A percentile compares a stretch with the other conserved stretches of the same genome.
These are phyloP conservation scores for Globodera ellingtonae DNA, from an alignment of 1,140 invertebrate genomes.

Conservation along the genomic window DNA sequence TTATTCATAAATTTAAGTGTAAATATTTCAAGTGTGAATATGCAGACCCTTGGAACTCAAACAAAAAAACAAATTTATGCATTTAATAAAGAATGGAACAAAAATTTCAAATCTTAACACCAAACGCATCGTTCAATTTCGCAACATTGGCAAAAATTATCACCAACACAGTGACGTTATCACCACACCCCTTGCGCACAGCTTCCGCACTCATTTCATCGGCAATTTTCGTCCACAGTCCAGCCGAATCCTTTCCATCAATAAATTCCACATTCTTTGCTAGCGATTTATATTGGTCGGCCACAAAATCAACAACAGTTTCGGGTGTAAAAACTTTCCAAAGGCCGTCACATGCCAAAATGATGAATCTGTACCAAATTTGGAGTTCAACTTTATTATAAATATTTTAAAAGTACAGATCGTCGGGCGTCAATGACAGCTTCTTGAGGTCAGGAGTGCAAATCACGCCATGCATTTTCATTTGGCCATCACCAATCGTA, in stretches of 20 bases:
- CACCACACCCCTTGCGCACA: slow-evolving; percentile 67
- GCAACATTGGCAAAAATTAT: slow-evolving; percentile 42
- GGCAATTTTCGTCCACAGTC: slow-evolving; percentile 65
- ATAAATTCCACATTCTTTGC: slow-evolving; percentile 16
- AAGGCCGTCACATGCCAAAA: slow-evolving; percentile 70
- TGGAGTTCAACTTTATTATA: neutral
- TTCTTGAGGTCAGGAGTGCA: slow-evolving; percentile 69
- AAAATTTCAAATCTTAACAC: no score
- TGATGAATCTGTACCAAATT: slow-evolving; percentile 64
- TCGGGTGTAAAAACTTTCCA: slow-evolving; percentile 68
- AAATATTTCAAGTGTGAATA: neutral
- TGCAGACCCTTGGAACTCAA: neutral
- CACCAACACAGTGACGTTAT: slow-evolving; percentile 70
- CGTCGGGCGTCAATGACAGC: slow-evolving; percentile 67
- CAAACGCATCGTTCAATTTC: neutral
- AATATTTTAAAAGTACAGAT: slow-evolving; percentile 61
- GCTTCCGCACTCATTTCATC: slow-evolving; percentile 67
- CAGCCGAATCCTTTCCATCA: slow-evolving; percentile 45
- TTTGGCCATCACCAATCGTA: slow-evolving; percentile 70
- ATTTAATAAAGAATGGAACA: no score
- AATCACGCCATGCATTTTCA: slow-evolving; percentile 67
- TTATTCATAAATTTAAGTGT: neutral
- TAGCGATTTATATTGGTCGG: slow-evolving; percentile 37
- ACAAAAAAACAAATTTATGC: no score
- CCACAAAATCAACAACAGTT: slow-evolving; percentile 67